These are phyloP conservation scores for Caenorhabditis plicata DNA, from an alignment of 2,888 invertebrate genomes.

Conservation along the genomic window DNA sequence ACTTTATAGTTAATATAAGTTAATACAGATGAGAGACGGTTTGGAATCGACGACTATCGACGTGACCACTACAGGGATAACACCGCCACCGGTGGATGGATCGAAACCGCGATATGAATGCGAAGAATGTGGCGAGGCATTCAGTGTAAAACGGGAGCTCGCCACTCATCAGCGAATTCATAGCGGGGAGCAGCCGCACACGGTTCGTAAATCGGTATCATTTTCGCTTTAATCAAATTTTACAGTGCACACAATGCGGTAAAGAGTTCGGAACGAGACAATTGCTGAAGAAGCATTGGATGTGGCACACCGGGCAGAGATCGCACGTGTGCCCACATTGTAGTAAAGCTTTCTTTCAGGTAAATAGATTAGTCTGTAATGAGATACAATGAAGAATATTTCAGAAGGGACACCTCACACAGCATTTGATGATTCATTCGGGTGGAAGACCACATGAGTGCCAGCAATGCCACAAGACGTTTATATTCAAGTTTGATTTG, in stretches of 20 bases:
- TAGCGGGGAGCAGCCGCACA: conserved; percentile 66
- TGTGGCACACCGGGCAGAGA: conserved; percentile 68
- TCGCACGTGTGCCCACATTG: conserved; percentile 67
- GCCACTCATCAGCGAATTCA: conserved; percentile 67
- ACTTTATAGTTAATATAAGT: no score
- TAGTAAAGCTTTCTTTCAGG: conserved; percentile 66
- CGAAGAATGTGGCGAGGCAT: conserved; percentile 65
- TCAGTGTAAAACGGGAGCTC: conserved; percentile 66
- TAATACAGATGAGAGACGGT: no score
- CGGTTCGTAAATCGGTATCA: conserved; percentile 11
- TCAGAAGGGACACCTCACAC: conserved; percentile 65
- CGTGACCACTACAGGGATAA: no score
- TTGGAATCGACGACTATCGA: no score
- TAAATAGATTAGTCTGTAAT: conserved; percentile 12
- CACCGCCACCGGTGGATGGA: no score
- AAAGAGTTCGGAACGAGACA: conserved; percentile 68
- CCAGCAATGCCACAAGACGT: conserved; percentile 63
- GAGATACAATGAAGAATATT: conserved; percentile 16
- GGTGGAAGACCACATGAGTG: conserved; percentile 62
- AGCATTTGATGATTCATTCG: conserved; percentile 65
- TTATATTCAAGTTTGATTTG: conserved; percentile 64
- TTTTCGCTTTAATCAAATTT: background rate
- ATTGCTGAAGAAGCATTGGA: conserved; percentile 67
- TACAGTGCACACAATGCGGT: conserved; percentile 66
- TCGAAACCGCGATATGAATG: conserved; percentile 67